Evolutionary conservation across 2,797 vertebrate species (phyloP), one percentile per base, ranked within the genome.

Genomic region (Australoheros facetus): DNA sequence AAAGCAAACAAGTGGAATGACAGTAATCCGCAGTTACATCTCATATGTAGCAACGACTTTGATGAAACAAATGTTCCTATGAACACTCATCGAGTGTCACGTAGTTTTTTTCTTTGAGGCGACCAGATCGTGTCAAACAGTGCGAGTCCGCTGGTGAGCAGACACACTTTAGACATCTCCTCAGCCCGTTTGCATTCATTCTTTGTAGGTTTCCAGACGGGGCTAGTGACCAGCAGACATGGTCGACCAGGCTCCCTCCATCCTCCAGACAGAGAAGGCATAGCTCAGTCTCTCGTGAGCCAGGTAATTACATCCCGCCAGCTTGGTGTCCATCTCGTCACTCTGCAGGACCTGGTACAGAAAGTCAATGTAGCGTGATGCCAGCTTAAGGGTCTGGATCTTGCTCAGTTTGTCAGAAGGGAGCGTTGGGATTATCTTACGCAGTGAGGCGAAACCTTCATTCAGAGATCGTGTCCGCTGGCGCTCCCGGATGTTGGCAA

Each of bases 371-470:
- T 98, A 98, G 17, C 97, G 96, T 0, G 97, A 97, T 0, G 97
- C 97, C 93, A 98, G 23, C 76, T 98, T 98, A 7, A 98, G 96
- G 39, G 97, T 98, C 90, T 98, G 97, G 90, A 98, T 98, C 94
- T 98, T 98, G 95, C 97, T 98, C 28, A 98, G 96, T 91, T 98
- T 98, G 94, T 98, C 97, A 0, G 97, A 98, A 14, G 97, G 97
- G 66, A 98, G 94, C 0, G 97, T 98, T 7, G 97, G 97, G 89
- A 98, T 98, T 83, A 98, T 98, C 42, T 97, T 97, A 16, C 97
- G 93, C 82, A 98, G 89, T 0, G 97, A 97, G 1, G 97, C 95
- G 2, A 98, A 98, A 74, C 97, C 97, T 2, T 98, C 97, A 4
- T 98, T 98, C 54, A 98, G 94, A 0, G 97, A 98, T 57, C 97